These are phyloP conservation scores for Eudemis profundana DNA, from an alignment of 2,888 invertebrate genomes.

Conservation along the genomic window DNA sequence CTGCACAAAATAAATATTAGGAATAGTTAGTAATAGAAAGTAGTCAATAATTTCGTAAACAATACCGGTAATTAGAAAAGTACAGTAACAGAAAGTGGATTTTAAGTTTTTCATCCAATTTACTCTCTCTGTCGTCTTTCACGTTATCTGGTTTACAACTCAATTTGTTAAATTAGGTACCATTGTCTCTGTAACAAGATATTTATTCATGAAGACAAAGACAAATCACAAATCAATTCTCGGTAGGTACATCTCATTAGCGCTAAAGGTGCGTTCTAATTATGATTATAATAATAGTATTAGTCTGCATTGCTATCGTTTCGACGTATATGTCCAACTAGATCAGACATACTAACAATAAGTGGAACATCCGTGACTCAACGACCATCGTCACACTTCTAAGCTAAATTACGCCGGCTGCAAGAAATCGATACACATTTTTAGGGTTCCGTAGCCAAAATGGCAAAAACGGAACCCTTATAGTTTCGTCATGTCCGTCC, in stretches of 20 bases:
- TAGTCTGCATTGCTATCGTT: slow-evolving; percentile 41
- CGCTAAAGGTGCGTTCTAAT: not conserved
- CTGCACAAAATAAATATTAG: too few species aligned
- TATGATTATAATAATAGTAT: slow-evolving; percentile 18
- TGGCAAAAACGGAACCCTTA: too few species aligned
- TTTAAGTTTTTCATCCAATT: not conserved
- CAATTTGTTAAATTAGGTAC: not conserved
- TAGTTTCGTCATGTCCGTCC: too few species aligned
- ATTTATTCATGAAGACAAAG: not conserved
- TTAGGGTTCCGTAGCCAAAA: too few species aligned
- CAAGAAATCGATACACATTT: slow-evolving; percentile 52
- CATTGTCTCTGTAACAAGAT: not conserved
- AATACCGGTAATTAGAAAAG: not conserved
- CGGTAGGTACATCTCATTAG: too few species aligned
- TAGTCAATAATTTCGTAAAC: not conserved
- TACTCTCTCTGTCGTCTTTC: not conserved
- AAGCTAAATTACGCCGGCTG: slow-evolving; percentile 50
- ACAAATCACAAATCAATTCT: not conserved
- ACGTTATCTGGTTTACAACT: not conserved
- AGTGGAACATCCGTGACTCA: slow-evolving; percentile 52
- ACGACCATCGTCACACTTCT: slow-evolving; percentile 48
- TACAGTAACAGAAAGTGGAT: not conserved
- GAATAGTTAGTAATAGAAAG: not conserved
- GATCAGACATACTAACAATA: slow-evolving; percentile 45
- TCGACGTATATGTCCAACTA: slow-evolving; percentile 41